These are phyloP conservation scores for Exaiptasia diaphana DNA, from an alignment of 64 coral and sea anemone genomes.

Conservation along the genomic window DNA sequence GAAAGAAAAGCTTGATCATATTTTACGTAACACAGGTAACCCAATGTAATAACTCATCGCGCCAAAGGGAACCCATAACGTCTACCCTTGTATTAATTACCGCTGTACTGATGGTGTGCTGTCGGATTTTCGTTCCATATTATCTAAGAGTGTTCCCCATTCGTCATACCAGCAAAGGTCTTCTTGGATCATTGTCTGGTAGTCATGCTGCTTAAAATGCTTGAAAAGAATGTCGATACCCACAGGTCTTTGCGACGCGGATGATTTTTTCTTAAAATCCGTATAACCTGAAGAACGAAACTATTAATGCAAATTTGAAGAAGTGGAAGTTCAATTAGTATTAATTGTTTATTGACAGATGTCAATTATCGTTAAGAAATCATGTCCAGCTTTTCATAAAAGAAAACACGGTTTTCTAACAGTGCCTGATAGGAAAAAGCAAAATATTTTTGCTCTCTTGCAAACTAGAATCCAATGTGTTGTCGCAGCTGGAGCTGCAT, in stretches of 20 bases:
- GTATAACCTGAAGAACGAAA: background rate
- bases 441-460: too few relatives aligned
- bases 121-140: conserved; percentile 47
- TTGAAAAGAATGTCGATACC: conserved; percentile 61
- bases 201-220: conserved; percentile 48
- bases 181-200: conserved; percentile 78
- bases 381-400: too few relatives aligned
- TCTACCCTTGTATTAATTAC: conserved; percentile 22
- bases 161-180: conserved; percentile 77
- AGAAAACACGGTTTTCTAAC: too few relatives aligned
- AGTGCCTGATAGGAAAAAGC: too few relatives aligned
- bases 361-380: too few relatives aligned
- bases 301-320: background rate
- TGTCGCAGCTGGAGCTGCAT: too few relatives aligned
- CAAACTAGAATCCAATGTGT: too few relatives aligned
- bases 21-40: too few relatives aligned
- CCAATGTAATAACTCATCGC: too few relatives aligned
- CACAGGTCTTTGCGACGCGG: conserved; percentile 31
- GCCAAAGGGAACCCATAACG: too few relatives aligned
- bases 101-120: background rate
- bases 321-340: too few relatives aligned
- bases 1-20: background rate
- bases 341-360: too few relatives aligned
- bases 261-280: background rate
- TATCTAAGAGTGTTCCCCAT: conserved; percentile 49